phyloP scores from a whole-genome alignment of 53 echinoderm and acorn worm genomes.

The Holothuria leucospilota region DNA sequence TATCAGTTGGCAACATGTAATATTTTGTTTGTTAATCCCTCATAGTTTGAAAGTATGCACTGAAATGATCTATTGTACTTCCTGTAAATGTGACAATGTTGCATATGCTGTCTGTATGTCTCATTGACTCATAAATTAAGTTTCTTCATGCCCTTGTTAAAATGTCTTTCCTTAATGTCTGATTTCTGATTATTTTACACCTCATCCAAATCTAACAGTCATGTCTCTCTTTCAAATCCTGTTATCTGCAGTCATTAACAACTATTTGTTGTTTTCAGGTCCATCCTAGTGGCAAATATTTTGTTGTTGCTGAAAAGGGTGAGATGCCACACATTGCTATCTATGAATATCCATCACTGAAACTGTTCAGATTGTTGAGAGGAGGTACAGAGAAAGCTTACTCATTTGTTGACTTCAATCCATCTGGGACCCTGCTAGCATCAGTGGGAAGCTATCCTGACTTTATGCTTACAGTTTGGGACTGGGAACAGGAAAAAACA shows the following conservation, averaged over 20 bases:
- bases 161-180: not conserved
- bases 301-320: conserved; percentile 95
- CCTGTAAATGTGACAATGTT: too few relatives aligned
- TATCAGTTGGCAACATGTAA: too few relatives aligned
- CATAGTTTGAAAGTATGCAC: too few relatives aligned
- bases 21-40: too few relatives aligned
- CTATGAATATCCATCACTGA: conserved; percentile 90
- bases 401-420: conserved; percentile 95
- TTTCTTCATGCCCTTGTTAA: too few relatives aligned
- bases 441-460: conserved; percentile 90
- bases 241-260: not conserved
- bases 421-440: conserved; percentile 83
- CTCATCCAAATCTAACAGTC: not conserved
- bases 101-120: too few relatives aligned
- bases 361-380: conserved; percentile 83
- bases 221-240: not conserved
- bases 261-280: conserved; percentile 55
- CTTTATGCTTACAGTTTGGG: conserved; percentile 96
- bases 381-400: conserved; percentile 88
- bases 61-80: too few relatives aligned
- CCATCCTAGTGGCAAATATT: conserved; percentile 92
- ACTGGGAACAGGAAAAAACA: conserved; percentile 89
- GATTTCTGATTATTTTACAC: not conserved
- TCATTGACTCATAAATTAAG: too few relatives aligned
- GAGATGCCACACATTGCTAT: conserved; percentile 86